These are phyloP conservation scores for Gephyroberyx darwinii DNA, from an alignment of 2,797 vertebrate genomes.

Conservation along the genomic window DNA sequence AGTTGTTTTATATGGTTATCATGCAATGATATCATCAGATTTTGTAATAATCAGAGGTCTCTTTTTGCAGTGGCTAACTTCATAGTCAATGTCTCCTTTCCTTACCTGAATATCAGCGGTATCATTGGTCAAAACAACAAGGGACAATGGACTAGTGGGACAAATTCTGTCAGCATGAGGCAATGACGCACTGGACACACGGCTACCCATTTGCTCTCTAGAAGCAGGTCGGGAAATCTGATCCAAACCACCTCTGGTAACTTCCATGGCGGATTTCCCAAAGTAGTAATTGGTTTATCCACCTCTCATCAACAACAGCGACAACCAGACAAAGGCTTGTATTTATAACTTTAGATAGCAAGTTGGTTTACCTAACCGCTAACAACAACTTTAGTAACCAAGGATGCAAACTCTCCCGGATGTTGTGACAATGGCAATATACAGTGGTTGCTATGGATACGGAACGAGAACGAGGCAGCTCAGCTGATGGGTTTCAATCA, in stretches of 20 bases:
- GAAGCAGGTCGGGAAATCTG: conserved; percentile 84
- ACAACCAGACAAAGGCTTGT: too few relatives aligned
- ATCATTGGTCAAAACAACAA: conserved; percentile 83
- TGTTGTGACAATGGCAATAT: conserved; percentile 66
- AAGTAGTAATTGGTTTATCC: not conserved
- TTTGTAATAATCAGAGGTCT: not conserved
- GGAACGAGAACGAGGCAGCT: conserved; percentile 40
- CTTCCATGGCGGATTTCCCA: conserved; percentile 78
- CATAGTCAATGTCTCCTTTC: not conserved
- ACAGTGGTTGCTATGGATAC: conserved; percentile 64
- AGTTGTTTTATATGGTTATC: not conserved
- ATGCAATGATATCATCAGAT: not conserved
- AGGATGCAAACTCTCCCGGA: conserved; percentile 64
- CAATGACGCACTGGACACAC: conserved; percentile 71
- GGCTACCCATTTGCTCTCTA: conserved; percentile 72
- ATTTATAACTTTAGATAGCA: too few relatives aligned
- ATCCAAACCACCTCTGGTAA: conserved; percentile 82
- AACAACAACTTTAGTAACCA: conserved; percentile 55
- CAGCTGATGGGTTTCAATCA: conserved; percentile 54
- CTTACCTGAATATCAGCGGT: conserved; percentile 77
- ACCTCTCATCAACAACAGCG: not conserved
- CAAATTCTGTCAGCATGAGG: conserved; percentile 68
- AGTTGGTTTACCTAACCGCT: too few relatives aligned
- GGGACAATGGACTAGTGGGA: conserved; percentile 44
- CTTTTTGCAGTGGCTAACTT: not conserved